Evolutionary conservation across 2,797 vertebrate species (phyloP).

Genomic region (Heterohyrax brucei): DNA sequence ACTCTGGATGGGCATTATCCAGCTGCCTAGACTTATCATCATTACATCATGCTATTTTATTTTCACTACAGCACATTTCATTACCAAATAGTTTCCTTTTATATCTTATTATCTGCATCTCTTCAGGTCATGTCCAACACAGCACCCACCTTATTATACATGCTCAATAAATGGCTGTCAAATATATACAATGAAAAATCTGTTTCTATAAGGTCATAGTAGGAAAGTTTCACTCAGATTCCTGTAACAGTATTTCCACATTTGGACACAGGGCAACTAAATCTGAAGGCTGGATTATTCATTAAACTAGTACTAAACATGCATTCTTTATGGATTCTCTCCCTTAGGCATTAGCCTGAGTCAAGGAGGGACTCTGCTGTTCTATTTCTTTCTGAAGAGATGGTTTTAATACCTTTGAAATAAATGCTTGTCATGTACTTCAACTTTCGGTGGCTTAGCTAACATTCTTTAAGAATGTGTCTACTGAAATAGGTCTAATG

Average conservation of each 20-base stretch:
- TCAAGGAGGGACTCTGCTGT: neutral
- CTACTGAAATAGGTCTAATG: neutral
- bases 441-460: constrained; percentile 27
- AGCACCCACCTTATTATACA: constrained; percentile 23
- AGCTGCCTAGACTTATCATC: neutral
- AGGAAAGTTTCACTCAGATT: constrained; percentile 17
- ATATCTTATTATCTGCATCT: constrained; percentile 27
- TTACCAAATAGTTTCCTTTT: neutral
- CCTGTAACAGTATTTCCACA: constrained; percentile 3
- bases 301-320: neutral
- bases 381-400: neutral
- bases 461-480: constrained; percentile 28
- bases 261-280: neutral
- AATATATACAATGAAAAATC: neutral
- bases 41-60: neutral
- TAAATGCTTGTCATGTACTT: constrained; percentile 20
- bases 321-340: constrained; percentile 25
- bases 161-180: constrained; percentile 30
- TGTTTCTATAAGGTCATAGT: constrained; percentile 2
- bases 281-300: neutral
- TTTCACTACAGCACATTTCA: neutral
- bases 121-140: neutral
- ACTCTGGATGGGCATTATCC: neutral
- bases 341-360: neutral
- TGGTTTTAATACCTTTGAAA: constrained; percentile 31